Percentiles rank a stretch among this genome's conserved stretches.
These are phyloP conservation scores for Cnemophilus loriae DNA, from an alignment of 2,113 vertebrate species.

Conservation along the genomic window DNA sequence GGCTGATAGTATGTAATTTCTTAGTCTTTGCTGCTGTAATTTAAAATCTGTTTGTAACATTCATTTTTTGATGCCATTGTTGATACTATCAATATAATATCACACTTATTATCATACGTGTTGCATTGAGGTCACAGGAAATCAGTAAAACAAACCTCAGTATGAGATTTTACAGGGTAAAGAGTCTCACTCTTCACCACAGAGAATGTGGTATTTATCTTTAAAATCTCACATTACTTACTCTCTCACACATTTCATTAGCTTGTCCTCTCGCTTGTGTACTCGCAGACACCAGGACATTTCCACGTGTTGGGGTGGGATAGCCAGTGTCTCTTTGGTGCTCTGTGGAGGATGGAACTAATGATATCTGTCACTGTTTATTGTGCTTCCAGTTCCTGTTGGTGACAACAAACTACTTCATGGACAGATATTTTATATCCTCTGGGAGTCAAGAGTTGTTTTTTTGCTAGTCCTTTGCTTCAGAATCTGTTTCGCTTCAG, in stretches of 20 bases:
- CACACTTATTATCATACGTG: not conserved
- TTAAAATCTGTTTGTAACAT: not conserved
- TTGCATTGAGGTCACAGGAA: not conserved
- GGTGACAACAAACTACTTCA: not conserved
- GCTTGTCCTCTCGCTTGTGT: not conserved
- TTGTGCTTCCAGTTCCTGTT: not conserved
- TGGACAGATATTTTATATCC: accelerated
- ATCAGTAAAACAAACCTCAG: not conserved
- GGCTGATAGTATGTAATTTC: not conserved
- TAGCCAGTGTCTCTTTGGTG: not conserved
- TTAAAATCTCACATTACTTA: not conserved
- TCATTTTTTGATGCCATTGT: not conserved
- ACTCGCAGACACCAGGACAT: accelerated
- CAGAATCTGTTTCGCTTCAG: not conserved
- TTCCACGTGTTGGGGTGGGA: not conserved
- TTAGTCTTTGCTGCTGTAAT: not conserved
- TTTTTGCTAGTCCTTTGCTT: not conserved
- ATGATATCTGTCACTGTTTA: not conserved
- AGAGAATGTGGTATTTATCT: not conserved
- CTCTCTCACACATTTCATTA: not conserved
- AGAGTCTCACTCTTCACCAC: not conserved
- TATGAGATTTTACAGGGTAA: not conserved
- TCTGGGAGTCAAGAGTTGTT: not conserved
- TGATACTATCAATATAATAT: not conserved
- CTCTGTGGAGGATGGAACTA: not conserved